Evolutionary conservation across 2,113 vertebrate species (phyloP).

Genomic region (Apeltes quadracus): DNA sequence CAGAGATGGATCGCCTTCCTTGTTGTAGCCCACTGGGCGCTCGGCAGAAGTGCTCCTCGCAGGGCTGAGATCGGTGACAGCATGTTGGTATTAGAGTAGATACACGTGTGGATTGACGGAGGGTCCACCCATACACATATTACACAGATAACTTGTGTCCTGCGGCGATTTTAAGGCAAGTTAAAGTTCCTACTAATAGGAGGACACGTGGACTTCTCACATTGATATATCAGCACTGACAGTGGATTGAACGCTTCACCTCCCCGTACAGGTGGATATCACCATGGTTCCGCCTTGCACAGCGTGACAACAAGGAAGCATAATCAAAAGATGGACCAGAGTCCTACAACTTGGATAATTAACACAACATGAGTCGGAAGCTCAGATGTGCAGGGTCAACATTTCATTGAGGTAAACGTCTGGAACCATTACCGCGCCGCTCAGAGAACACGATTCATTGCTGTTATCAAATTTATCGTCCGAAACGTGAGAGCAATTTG

Average conservation of each 20-base stretch:
- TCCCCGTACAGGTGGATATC: neutral
- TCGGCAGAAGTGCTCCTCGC: constrained; percentile 29
- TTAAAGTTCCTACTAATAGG: neutral
- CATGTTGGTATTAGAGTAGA: constrained; percentile 22
- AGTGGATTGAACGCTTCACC: neutral
- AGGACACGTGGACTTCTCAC: neutral
- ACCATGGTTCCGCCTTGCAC: neutral
- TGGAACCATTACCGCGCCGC: neutral
- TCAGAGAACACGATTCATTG: neutral
- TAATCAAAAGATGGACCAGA: neutral
- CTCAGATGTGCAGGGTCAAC: neutral
- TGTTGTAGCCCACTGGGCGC: constrained; percentile 8
- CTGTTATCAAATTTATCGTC: no score
- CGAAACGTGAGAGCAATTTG: neutral
- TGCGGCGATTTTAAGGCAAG: no score
- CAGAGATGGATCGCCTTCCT: neutral
- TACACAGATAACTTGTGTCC: constrained; percentile 10
- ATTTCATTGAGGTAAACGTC: neutral
- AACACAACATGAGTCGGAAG: neutral
- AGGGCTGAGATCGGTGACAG: constrained; percentile 32
- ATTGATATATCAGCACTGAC: neutral
- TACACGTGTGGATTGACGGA: constrained; percentile 23
- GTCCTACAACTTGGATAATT: no score
- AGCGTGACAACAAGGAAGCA: neutral
- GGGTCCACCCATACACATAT: constrained; percentile 16